A percentile compares a stretch with the other conserved stretches of the same genome.
phyloP scores from a whole-genome alignment of 2,113 vertebrate species.

The Cyrtonyx montezumae region DNA sequence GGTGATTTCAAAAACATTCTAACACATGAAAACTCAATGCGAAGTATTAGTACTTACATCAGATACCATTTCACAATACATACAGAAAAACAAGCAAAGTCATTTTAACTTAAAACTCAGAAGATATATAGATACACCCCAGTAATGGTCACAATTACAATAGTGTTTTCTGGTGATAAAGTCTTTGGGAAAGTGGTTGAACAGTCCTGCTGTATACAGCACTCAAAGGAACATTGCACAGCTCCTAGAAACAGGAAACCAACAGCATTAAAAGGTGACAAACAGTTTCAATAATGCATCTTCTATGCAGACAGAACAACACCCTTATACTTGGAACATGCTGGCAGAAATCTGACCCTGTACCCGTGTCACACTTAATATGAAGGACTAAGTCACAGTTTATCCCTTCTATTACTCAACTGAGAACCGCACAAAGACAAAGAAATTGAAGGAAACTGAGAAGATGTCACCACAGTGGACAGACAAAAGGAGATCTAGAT shows the following conservation, averaged over 20 bases:
- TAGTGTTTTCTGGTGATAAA: background rate
- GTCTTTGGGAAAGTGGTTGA: background rate
- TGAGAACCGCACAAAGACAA: background rate
- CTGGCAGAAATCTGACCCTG: background rate
- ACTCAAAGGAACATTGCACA: background rate
- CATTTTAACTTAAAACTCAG: background rate
- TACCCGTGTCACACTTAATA: background rate
- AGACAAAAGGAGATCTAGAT: background rate
- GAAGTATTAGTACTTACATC: background rate
- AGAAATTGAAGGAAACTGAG: background rate
- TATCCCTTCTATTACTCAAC: background rate
- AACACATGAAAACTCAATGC: background rate
- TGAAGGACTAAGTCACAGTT: background rate
- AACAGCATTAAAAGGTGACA: background rate
- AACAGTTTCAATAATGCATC: background rate
- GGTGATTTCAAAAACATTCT: background rate
- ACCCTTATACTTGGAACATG: background rate
- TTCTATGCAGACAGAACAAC: background rate
- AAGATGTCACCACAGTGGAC: background rate
- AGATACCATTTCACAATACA: background rate
- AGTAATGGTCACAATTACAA: background rate
- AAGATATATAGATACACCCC: background rate
- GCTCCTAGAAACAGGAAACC: background rate
- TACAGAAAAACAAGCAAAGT: background rate
- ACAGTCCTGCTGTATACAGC: background rate